These are phyloP conservation scores for Tromatobia lineatoria DNA, from an alignment of 2,888 invertebrate genomes.

Conservation along the genomic window DNA sequence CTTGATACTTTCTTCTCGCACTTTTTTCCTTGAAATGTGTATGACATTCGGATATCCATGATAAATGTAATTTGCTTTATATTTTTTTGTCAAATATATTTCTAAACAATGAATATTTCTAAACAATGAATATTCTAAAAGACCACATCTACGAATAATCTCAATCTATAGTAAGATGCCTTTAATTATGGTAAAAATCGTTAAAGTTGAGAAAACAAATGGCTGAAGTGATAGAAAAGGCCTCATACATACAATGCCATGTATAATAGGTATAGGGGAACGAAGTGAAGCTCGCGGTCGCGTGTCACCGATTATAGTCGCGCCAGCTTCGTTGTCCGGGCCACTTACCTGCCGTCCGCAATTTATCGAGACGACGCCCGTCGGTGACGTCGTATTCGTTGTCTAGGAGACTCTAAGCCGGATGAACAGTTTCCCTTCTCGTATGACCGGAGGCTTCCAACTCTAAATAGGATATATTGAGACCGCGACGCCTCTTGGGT, in stretches of 20 bases:
- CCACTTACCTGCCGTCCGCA: conserved; percentile 41
- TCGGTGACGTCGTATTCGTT: conserved; percentile 5
- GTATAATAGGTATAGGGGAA: neutral
- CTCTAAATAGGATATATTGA: conserved; percentile 13
- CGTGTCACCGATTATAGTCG: conserved; percentile 52
- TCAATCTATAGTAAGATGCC: too few relatives aligned
- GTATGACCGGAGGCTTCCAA: conserved; percentile 10
- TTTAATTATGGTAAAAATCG: too few relatives aligned
- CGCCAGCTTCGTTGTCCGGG: conserved; percentile 39
- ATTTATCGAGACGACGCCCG: conserved; percentile 53
- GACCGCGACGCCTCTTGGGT: conserved; percentile 14
- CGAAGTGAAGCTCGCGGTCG: conserved; percentile 14
- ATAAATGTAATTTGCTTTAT: too few relatives aligned
- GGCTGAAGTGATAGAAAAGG: neutral
- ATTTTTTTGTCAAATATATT: too few relatives aligned
- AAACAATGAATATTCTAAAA: too few relatives aligned
- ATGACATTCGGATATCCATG: too few relatives aligned
- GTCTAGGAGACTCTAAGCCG: conserved; percentile 1
- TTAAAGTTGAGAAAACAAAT: neutral
- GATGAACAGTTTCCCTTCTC: neutral
- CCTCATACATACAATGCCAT: neutral
- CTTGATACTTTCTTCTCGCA: too few relatives aligned
- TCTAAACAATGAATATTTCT: too few relatives aligned
- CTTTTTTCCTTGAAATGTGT: too few relatives aligned
- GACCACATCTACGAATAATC: too few relatives aligned